Base-by-base conservation (phyloP, 2,888 invertebrate species). In the Drosophila demipolita region DNA sequence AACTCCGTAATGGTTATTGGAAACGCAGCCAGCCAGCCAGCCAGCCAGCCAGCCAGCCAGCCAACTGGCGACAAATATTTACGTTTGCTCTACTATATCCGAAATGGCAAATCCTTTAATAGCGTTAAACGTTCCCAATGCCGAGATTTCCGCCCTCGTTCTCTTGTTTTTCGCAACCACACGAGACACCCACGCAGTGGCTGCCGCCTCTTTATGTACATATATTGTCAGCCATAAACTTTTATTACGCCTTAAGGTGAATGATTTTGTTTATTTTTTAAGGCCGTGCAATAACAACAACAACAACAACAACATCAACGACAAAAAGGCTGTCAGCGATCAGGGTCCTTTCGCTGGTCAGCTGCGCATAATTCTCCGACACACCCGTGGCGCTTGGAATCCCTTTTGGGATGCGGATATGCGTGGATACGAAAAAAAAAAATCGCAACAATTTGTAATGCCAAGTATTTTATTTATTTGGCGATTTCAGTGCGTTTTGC, bases 171-270 rank as follows among this genome's bases (percentile, higher is more conserved):
- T 32, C 45, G 50, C 48, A 29, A 61, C 61, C 78, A 65, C 74
- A 76, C 74, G 55, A 57, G 29, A 60, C 59, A 32, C 33, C 59
- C 62, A 20, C 26, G 45, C 71, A 62, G 52, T 59, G 38, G 67
- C 62, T 53, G 42, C 67, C 55, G 65, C 74, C 68, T 70, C 72
- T 67, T 74, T 79, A 69, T 73, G 78, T 67, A 54, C 23, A 32
- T n/a, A 80, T 78, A 69, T 74, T 83, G 78, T 80, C 90, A 79
- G 73, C 82, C 88, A 91, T 91, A 89, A 91, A 91, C 89, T 91
- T 91, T 91, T 91, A 90, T 91, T 88, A 90, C 69, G 86, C 88
- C 89, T 83, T 82, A 80, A 90, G 91, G 91, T 90, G 83, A 91
- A 88, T 91, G 89, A 87, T 90, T 88, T 90, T 90, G 88, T 90